These are phyloP conservation scores for Holotrichia oblita DNA, from an alignment of 1,140 invertebrate genomes.

Conservation along the genomic window DNA sequence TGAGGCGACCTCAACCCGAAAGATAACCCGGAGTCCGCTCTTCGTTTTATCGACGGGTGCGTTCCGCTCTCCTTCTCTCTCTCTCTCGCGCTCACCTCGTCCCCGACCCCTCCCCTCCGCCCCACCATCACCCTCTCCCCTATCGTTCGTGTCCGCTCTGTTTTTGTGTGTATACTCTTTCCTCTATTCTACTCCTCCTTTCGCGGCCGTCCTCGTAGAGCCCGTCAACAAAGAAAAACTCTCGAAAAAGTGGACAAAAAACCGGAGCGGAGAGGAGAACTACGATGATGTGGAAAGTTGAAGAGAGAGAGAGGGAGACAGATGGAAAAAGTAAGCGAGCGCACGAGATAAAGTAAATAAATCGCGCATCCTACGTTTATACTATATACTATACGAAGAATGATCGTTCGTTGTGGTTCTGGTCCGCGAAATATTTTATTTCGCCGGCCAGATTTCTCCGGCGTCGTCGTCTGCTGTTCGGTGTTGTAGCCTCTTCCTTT, in stretches of 20 bases:
- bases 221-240: constrained; percentile 35
- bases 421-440: constrained; percentile 20
- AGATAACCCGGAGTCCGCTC: constrained; percentile 51
- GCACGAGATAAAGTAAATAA: constrained; percentile 18
- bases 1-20: constrained; percentile 54
- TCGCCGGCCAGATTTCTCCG: constrained; percentile 26
- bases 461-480: not conserved
- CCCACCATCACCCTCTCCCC: not conserved
- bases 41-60: constrained; percentile 38
- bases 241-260: constrained; percentile 34
- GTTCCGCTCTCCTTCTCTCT: constrained; percentile 31
- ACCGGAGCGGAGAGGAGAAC: constrained; percentile 19
- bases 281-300: not conserved
- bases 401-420: constrained; percentile 10
- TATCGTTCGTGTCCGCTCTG: constrained; percentile 25
- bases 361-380: constrained; percentile 20
- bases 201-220: constrained; percentile 11
- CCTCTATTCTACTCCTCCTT: constrained; percentile 33
- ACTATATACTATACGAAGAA: constrained; percentile 14
- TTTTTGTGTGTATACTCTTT: constrained; percentile 20
- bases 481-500: too few relatives aligned
- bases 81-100: constrained; percentile 1
- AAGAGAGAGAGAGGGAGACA: not conserved
- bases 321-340: constrained; percentile 6
- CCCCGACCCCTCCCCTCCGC: not conserved